Evolutionary conservation across 2,113 vertebrate genomes (phyloP).

Genomic region (Dromiciops gliroides): DNA sequence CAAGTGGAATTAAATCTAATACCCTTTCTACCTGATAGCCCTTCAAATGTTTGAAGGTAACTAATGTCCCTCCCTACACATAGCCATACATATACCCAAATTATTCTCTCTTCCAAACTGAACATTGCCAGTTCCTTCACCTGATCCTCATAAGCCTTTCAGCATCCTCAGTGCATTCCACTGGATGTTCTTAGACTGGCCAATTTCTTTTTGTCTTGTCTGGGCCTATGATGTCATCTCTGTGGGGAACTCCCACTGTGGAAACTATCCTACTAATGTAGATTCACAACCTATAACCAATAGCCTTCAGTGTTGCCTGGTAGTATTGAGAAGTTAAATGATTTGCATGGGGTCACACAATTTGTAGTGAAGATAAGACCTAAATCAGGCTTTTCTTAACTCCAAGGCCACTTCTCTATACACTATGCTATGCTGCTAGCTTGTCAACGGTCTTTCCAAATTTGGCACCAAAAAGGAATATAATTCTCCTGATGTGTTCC

Average conservation of each 20-base stretch:
- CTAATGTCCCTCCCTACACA: background rate
- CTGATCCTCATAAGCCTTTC: background rate
- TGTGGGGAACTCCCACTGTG: too few species aligned
- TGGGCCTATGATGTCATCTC: background rate
- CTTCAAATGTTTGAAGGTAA: too few species aligned
- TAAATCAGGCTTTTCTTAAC: background rate
- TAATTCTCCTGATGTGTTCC: too few species aligned
- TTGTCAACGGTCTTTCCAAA: too few species aligned
- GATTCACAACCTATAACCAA: too few species aligned
- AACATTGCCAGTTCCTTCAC: background rate
- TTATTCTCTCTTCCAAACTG: too few species aligned
- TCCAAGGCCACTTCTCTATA: conserved; percentile 6
- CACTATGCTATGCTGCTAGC: background rate
- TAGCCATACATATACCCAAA: too few species aligned
- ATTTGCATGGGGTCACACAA: background rate
- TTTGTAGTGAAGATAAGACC: background rate
- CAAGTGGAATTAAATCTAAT: background rate
- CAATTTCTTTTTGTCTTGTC: too few species aligned
- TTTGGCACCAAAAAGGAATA: too few species aligned
- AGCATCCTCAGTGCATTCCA: background rate
- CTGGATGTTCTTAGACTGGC: background rate
- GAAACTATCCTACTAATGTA: too few species aligned
- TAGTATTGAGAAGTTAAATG: background rate
- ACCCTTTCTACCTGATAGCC: background rate
- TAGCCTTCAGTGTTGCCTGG: too few species aligned